A percentile compares a stretch with the other conserved stretches of the same genome.
phyloP scores from a whole-genome alignment of 2,888 invertebrate genomes.

The Scaptomyza caliginosa region DNA sequence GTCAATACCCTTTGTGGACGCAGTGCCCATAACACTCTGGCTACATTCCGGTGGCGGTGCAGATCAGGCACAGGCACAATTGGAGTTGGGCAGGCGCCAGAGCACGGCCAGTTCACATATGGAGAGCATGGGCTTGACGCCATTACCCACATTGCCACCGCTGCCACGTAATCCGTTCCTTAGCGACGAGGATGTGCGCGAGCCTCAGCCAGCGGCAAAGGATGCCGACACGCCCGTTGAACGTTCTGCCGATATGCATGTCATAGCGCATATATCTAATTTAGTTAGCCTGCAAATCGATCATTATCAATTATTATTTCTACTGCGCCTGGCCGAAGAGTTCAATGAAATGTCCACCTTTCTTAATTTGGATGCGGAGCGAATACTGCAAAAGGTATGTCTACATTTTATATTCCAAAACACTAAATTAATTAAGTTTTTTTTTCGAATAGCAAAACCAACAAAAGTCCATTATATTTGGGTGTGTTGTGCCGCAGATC shows the following conservation, averaged over 20 bases:
- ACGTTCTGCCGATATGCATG: conserved; percentile 88
- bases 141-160: conserved; percentile 58
- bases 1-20: conserved; percentile 92
- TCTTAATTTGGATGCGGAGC: conserved; percentile 90
- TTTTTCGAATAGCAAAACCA: conserved; percentile 76
- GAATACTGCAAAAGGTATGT: conserved; percentile 86
- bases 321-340: conserved; percentile 92
- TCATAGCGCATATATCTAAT: conserved; percentile 92
- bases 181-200: conserved; percentile 76
- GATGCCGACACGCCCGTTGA: conserved; percentile 84
- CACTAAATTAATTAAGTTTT: not conserved
- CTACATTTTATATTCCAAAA: too few species aligned
- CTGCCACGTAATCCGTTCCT: conserved; percentile 81
- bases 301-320: conserved; percentile 96
- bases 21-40: conserved; percentile 95
- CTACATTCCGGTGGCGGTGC: conserved; percentile 85
- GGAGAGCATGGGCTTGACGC: conserved; percentile 65
- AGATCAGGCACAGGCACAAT: conserved; percentile 51
- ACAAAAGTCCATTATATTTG: conserved; percentile 87
- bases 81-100: conserved; percentile 49
- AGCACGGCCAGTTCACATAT: conserved; percentile 61
- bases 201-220: conserved; percentile 37
- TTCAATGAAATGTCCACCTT: conserved; percentile 92
- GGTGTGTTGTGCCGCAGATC: conserved; percentile 92
- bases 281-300: conserved; percentile 95